Base-by-base conservation (phyloP, 1,140 invertebrate genomes). In the Microplitis demolitor region DNA sequence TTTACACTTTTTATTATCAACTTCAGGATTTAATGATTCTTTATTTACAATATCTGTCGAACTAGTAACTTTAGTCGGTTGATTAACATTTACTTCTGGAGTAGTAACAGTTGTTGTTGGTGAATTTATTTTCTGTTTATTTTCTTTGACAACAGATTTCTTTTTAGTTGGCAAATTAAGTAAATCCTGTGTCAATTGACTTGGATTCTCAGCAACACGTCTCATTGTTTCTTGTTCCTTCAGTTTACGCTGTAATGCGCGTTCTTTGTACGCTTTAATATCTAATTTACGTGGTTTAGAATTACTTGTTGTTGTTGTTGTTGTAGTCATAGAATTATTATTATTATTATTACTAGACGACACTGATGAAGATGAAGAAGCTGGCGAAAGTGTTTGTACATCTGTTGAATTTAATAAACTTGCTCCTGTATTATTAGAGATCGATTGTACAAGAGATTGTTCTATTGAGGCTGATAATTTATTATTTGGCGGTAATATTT, bases 251-350 rank as follows among this genome's bases (percentile, higher is more conserved):
- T 81, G 78, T 1, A 79, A 54, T 0, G 80, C 39, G 3, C 86
- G 82, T 31, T 81, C 82, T 66, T 85, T 84, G 11, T 87, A 87
- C 2, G 82, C 79, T 53, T 82, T 83, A 53, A 87, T 82, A 11
- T 85, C 83, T 6, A 87, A 72, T 67, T 86, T 83, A 67, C 80
- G 83, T 54, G 80, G 9, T 58, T 61, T 9, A 37, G 35, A 39
- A 16, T 33, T 50, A 16, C 33, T 16, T 11, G 35, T n/a, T 14
- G 34, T 39, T 14, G 37, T 50, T 66, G 63, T 37, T 8, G 60
- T 31, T 45, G 62, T 50, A 0, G 62, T 35, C 3, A 45, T 31
- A 11, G 13, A 24, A 24, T 64, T 5, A 33, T 3, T 6, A 50
- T 8, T 39, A 53, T 53, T 54, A 45, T 60, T 4, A 53, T 51